Conservation (phyloP, 92 coral and sea anemone species). For the Nematostella vectensis region DNA sequence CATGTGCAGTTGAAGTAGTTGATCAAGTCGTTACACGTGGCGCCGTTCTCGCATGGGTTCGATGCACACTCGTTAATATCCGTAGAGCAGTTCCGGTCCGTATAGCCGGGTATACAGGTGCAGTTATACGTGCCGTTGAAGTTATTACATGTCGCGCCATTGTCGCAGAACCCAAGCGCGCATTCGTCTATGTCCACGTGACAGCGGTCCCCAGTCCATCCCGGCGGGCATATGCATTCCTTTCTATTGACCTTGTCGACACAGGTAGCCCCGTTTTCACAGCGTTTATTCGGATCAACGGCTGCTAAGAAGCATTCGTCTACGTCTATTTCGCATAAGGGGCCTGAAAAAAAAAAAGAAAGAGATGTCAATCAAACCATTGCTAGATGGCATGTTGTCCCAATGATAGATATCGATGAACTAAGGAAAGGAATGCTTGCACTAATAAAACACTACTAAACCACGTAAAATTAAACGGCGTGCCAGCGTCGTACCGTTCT, state of each 20-base stretch:
- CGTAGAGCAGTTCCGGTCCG: conserved; percentile 55
- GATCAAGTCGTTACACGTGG: conserved; percentile 52
- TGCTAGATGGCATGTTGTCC: no score
- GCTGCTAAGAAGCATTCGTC: no score
- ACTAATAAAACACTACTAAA: no score
- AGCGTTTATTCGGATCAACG: conserved; percentile 22
- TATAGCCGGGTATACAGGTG: conserved; percentile 63
- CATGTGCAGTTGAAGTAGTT: conserved; percentile 70
- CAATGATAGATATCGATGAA: no score
- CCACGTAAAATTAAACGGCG: no score
- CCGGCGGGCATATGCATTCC: conserved; percentile 41
- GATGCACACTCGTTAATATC: conserved; percentile 76
- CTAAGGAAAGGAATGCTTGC: no score
- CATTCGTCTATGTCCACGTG: conserved; percentile 46
- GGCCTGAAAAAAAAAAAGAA: conserved; percentile 46
- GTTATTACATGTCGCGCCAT: conserved; percentile 59
- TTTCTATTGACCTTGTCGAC: conserved; percentile 19
- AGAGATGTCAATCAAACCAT: no score
- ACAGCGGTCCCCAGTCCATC: conserved; percentile 49
- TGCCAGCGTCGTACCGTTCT: no score
- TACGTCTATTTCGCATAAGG: conserved; percentile 54
- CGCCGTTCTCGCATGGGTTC: conserved; percentile 46
- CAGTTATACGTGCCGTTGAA: conserved; percentile 42
- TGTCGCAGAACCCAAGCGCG: conserved; percentile 53
- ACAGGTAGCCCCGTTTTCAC: conserved; percentile 55